Conservation (phyloP, 2,888 invertebrate genomes). For the Dasysyrphus tricinctus region DNA sequence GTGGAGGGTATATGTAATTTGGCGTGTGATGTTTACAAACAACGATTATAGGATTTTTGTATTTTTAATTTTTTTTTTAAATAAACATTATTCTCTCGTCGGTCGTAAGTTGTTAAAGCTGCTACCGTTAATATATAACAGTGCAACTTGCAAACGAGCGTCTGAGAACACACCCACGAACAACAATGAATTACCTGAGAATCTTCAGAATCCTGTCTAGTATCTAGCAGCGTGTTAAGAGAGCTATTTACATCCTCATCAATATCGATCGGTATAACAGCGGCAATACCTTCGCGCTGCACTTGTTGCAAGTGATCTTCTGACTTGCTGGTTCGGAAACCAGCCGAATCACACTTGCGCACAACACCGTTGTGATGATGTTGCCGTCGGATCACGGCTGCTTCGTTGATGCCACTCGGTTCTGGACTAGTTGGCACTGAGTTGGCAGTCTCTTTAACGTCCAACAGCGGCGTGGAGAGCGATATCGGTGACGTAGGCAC, state of each 20-base stretch:
- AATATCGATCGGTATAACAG: slow-evolving; percentile 93
- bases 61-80: not conserved
- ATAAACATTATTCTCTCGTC: slow-evolving; percentile 36
- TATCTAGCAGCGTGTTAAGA: slow-evolving; percentile 94
- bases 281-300: slow-evolving; percentile 87
- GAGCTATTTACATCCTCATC: slow-evolving; percentile 97
- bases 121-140: slow-evolving; percentile 18
- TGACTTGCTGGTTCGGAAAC: slow-evolving; percentile 94
- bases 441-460: slow-evolving; percentile 84
- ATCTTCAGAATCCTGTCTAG: slow-evolving; percentile 86
- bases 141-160: slow-evolving; percentile 39
- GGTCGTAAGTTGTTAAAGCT: slow-evolving; percentile 8
- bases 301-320: slow-evolving; percentile 94
- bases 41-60: slow-evolving; percentile 22
- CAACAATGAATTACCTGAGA: slow-evolving; percentile 81
- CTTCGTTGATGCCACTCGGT: slow-evolving; percentile 79
- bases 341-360: slow-evolving; percentile 85
- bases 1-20: slow-evolving; percentile 44
- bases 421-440: slow-evolving; percentile 90
- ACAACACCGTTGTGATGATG: slow-evolving; percentile 85
- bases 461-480: slow-evolving; percentile 83
- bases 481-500: slow-evolving; percentile 84
- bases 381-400: slow-evolving; percentile 81
- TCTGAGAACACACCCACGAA: slow-evolving; percentile 24
- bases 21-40: slow-evolving; percentile 65